Evolutionary conservation across 1,140 invertebrate species (phyloP).

Genomic region (Caenorhabditis briggsae): DNA sequence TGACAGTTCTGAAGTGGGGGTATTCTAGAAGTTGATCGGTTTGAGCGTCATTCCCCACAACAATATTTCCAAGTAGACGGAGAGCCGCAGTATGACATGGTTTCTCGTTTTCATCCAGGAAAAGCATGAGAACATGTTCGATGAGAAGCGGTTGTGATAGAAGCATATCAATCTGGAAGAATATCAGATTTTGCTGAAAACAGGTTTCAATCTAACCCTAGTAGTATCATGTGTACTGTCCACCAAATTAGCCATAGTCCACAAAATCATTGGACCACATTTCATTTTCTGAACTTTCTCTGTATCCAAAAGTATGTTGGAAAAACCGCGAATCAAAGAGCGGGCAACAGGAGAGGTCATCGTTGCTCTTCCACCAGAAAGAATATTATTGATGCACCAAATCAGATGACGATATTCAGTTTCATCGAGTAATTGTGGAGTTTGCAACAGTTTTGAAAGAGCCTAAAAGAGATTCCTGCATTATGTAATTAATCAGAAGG

Average conservation of each 20-base stretch:
- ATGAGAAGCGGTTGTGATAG: neutral
- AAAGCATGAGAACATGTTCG: neutral
- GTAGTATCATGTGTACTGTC: conserved; percentile 22
- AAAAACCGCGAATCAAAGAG: conserved; percentile 9
- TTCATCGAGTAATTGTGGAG: neutral
- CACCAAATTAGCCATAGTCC: conserved; percentile 22
- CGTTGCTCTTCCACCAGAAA: conserved; percentile 12
- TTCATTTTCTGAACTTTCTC: neutral
- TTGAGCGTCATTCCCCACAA: conserved; percentile 16
- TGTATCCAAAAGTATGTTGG: neutral
- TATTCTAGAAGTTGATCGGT: conserved; percentile 2
- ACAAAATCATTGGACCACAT: conserved; percentile 29
- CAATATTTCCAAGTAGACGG: conserved; percentile 38
- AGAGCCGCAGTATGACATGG: neutral
- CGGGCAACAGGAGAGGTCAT: conserved; percentile 31
- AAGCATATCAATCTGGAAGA: conserved; percentile 31
- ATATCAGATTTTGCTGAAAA: neutral
- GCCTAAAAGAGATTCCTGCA: neutral
- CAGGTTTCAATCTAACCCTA: neutral
- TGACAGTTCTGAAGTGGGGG: neutral
- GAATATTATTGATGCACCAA: conserved; percentile 47
- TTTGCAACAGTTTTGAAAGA: conserved; percentile 30
- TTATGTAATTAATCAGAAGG: neutral
- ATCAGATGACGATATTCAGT: conserved; percentile 17
- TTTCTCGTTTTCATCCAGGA: conserved; percentile 5